Base-by-base conservation (phyloP, 2,797 vertebrate genomes). In the Spinus pinus region DNA sequence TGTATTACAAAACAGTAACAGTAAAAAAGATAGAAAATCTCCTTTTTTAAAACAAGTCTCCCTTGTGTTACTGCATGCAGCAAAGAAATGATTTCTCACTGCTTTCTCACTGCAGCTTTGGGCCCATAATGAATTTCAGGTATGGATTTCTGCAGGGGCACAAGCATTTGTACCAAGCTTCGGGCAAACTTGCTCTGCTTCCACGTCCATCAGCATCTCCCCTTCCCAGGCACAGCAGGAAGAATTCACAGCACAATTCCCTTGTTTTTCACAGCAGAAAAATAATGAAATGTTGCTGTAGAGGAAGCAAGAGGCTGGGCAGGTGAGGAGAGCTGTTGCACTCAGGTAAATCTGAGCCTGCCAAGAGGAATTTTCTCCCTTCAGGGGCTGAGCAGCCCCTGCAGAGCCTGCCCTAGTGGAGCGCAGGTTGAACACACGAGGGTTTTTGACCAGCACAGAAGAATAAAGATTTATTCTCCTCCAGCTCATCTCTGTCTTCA, bases 381-480 rank as follows among this genome's bases (percentile, higher is more conserved):
- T 27, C 22, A 6, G 33, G 9, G 31, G 28, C n/a, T 19, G 4
- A 75, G 39, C 49, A 58, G 15, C 16, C 12, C 27, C 53, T 62
- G 39, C 39, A 54, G 28, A 24, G 9, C 10, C 49, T 61, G 33
- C 13, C 20, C 2, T 3, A 46, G n/a, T 2, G 2, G 25, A 58
- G 19, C 13, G 25, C 25, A 87, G n/a, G 9, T 1, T 10, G 24
- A 67, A 22, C 44, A 30, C 16, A 21, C 0, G 0, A 50, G 37
- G 72, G 33, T 2, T n/a, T 51, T 47, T 28, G n/a, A 16, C 25
- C 49, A 71, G 49, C 12, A 61, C 25, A 46, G 18, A 25, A 47
- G 12, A 61, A 75, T 14, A 49, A 72, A 71, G 24, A 12, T 7
- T 8, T 61, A 16, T 86, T 82, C 28, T 73, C 44, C 56, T 86